phyloP scores from a whole-genome alignment of 2,113 vertebrate genomes.

The Vidua macroura region DNA sequence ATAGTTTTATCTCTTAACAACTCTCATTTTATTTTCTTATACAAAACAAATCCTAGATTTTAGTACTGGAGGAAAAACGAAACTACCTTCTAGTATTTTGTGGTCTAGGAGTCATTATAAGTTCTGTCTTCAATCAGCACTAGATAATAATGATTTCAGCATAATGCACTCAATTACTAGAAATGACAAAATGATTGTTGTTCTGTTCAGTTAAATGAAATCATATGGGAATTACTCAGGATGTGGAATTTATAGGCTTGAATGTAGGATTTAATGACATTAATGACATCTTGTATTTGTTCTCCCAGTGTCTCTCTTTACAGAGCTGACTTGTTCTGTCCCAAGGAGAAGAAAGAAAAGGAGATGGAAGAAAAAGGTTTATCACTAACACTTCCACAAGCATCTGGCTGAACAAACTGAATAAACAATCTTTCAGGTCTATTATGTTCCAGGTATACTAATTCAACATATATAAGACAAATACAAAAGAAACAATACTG shows the following conservation, averaged over 20 bases:
- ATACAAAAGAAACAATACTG: not conserved
- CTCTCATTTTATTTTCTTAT: not conserved
- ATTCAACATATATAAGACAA: not conserved
- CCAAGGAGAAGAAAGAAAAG: not conserved
- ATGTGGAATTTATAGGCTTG: not conserved
- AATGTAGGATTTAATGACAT: not conserved
- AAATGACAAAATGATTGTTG: not conserved
- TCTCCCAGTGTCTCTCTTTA: not conserved
- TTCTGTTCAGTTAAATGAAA: slow-evolving; percentile 8
- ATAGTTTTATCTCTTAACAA: not conserved
- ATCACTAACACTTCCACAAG: not conserved
- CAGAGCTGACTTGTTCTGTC: not conserved
- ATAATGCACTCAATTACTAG: not conserved
- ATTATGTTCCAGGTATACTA: not conserved
- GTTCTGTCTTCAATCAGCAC: not conserved
- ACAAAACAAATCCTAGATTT: not conserved
- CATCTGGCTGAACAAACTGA: not conserved
- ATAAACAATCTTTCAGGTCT: not conserved
- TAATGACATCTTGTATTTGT: not conserved
- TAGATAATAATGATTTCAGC: not conserved
- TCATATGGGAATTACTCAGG: not conserved
- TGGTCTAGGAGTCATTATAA: not conserved
- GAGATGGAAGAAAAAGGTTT: not conserved
- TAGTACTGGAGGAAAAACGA: not conserved
- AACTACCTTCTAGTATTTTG: not conserved